Evolutionary conservation across 2,888 invertebrate species (phyloP), one percentile per base, ranked within the genome.

Genomic region (Xylocampa areola): DNA sequence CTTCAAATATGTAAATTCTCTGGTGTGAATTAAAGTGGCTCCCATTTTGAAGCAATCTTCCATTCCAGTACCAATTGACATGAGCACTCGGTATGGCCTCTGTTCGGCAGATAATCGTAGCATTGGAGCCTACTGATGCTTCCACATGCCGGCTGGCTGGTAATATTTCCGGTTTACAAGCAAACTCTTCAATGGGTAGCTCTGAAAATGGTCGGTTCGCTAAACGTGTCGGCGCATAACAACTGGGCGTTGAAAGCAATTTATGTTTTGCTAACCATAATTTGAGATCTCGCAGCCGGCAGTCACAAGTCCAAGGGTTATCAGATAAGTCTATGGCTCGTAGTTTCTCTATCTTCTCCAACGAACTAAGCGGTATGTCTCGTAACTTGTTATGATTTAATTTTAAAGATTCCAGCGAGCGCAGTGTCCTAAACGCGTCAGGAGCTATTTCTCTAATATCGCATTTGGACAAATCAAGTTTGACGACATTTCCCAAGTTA

Each of bases 251-350:
- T 47, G 97, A 96, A n/a, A 96, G 95, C 74, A 96, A 95, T 82
- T 97, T 97, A 73, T 96, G 95, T 78, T 96, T 96, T 44, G 96
- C 95, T 65, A 98, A 90, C 98, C 98, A 98, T 76, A 96, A 94
- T 84, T 97, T 97, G 57, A 97, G 95, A 57, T 97, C 96, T 43
- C 98, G 94, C 55, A 98, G 87, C 17, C 97, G 96, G 81, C 98
- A 98, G 82, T 98, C 98, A 83, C 98, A 98, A 62, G 96, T 95
- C 98, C 98, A 98, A 0, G 97, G 97, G 88, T 98, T 98, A 69
- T 97, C 97, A 68, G 98, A 97, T 68, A 98, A 90, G 82, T 97
- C 97, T 62, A 98, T 96, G 33, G 96, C 97, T 83, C 97, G 96
- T 43, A 98, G 94, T 54, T 96, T 96, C 73, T 95, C 96, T 53